Conservation (phyloP, 2,113 vertebrate species). For the Cyprinodon brontotheroides region DNA sequence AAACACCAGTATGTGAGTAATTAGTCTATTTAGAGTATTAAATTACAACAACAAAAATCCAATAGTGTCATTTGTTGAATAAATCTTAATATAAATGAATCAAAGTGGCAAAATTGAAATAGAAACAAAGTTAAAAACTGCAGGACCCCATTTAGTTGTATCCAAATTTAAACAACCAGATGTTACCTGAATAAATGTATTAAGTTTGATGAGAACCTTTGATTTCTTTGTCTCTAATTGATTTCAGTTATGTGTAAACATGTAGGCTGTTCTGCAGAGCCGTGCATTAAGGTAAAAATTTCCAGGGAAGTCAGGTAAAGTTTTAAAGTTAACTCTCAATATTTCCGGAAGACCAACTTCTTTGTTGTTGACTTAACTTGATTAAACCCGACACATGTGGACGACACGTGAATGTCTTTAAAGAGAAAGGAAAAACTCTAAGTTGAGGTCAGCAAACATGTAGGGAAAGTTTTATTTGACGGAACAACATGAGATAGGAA, state of each 20-base stretch:
- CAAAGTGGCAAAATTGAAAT: no score
- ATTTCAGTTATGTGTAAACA: neutral
- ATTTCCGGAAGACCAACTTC: neutral
- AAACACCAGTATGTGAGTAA: no score
- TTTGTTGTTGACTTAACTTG: neutral
- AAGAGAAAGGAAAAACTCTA: constrained; percentile 32
- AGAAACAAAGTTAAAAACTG: no score
- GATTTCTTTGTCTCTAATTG: neutral
- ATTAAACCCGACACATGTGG: neutral
- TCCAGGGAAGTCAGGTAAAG: neutral
- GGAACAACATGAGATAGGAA: constrained; percentile 47
- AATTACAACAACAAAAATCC: no score
- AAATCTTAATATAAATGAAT: no score
- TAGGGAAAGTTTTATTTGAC: constrained; percentile 20
- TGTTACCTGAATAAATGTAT: no score
- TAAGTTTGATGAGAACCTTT: neutral
- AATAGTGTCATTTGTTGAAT: no score
- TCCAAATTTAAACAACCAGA: no score
- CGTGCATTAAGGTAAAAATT: neutral
- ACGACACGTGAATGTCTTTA: constrained; percentile 19
- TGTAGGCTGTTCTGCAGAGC: neutral
- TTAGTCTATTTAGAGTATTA: no score
- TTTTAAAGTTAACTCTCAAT: neutral
- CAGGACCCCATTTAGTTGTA: no score
- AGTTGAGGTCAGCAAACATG: neutral